Conservation (phyloP, 1,140 invertebrate genomes). For the Leptoteleia sp. region DNA sequence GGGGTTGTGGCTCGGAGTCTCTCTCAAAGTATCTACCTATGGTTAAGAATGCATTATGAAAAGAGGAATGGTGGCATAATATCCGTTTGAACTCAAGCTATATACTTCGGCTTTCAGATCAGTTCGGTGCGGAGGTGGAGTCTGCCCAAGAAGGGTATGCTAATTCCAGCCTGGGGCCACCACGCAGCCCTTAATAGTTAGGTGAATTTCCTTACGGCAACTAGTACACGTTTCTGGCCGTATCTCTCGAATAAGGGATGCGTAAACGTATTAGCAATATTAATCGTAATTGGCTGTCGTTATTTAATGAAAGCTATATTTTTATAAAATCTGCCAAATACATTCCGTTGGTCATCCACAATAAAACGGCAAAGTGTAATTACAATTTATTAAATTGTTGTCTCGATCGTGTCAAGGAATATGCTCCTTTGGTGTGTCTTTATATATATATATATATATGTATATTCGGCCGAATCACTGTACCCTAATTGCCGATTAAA, state of each 20-base stretch:
- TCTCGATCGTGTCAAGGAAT: no score
- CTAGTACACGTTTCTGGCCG: slow-evolving; percentile 69
- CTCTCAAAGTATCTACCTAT: slow-evolving; percentile 72
- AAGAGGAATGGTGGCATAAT: slow-evolving; percentile 80
- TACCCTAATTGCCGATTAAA: no score
- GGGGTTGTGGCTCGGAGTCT: slow-evolving; percentile 56
- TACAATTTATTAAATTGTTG: neutral
- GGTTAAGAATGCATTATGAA: slow-evolving; percentile 76
- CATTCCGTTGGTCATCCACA: neutral
- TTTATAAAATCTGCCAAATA: slow-evolving; percentile 5
- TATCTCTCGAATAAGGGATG: slow-evolving; percentile 63
- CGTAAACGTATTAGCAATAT: slow-evolving; percentile 64
- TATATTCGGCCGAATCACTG: no score
- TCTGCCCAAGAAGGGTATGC: slow-evolving; percentile 78
- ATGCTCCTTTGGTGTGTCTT: no score
- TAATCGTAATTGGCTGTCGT: slow-evolving; percentile 61
- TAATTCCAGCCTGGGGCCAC: slow-evolving; percentile 80
- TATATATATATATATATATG: no score
- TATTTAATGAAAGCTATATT: slow-evolving; percentile 38
- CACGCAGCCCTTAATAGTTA: slow-evolving; percentile 81
- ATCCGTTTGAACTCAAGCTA: slow-evolving; percentile 80
- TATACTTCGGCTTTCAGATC: slow-evolving; percentile 76
- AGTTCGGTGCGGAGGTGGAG: slow-evolving; percentile 79
- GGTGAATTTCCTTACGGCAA: slow-evolving; percentile 78
- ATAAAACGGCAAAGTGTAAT: neutral